These are phyloP conservation scores for Philhelius pedissequus DNA, from an alignment of 2,888 invertebrate genomes.

Conservation along the genomic window DNA sequence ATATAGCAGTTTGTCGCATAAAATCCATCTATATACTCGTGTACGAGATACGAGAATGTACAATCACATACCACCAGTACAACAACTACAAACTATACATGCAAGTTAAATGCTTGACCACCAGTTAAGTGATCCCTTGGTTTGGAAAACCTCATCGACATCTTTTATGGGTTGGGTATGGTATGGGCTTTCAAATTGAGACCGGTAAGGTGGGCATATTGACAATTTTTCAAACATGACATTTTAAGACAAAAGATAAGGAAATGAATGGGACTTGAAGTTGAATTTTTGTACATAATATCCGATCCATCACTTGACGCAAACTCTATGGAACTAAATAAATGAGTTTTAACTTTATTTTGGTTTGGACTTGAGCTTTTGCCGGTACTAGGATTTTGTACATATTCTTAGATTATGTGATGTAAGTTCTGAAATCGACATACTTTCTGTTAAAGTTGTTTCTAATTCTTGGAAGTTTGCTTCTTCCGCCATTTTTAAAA, in stretches of 20 bases:
- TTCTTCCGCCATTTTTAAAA: no score
- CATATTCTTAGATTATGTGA: no score
- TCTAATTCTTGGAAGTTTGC: no score
- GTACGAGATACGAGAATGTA: background rate
- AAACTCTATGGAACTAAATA: background rate
- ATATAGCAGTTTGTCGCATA: slow-evolving; percentile 29
- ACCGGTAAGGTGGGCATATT: background rate
- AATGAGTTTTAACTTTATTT: background rate
- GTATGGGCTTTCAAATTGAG: background rate
- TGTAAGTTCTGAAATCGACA: no score
- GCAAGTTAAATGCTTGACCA: slow-evolving; percentile 8
- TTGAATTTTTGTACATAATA: background rate
- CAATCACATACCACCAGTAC: background rate
- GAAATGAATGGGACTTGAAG: background rate
- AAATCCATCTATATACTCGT: no score
- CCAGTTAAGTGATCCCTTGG: slow-evolving; percentile 24
- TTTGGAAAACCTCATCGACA: slow-evolving; percentile 12
- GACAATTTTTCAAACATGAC: background rate
- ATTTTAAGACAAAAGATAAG: background rate
- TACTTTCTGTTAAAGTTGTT: no score
- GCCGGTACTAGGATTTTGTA: no score
- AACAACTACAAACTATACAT: background rate
- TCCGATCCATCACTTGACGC: background rate
- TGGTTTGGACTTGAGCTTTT: no score
- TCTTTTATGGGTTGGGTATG: background rate